A percentile compares a stretch with the other conserved stretches of the same genome.
Conservation (phyloP, 92 coral and sea anemone genomes). For the Porites divaricata region DNA sequence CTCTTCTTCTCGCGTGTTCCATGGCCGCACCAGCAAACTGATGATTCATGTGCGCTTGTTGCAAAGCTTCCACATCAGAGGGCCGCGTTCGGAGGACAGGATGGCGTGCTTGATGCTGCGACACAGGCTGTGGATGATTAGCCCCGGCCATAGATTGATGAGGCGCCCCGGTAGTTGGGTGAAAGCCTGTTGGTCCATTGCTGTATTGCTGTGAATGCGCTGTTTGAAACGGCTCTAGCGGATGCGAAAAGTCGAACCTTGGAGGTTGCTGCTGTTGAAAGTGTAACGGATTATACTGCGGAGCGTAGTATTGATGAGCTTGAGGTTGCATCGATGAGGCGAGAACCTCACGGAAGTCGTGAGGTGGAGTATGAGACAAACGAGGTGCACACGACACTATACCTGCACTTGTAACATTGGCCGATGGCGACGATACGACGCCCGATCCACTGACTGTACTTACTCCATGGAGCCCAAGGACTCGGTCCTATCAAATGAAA, state of each 20-base stretch:
- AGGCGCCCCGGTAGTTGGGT: conserved; percentile 64
- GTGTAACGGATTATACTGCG: conserved; percentile 94
- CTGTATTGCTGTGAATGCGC: conserved; percentile 87
- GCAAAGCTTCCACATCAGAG: conserved; percentile 84
- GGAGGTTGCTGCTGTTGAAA: conserved; percentile 92
- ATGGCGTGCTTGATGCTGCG: conserved; percentile 88
- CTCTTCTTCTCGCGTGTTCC: conserved; percentile 89
- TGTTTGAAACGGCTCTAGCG: conserved; percentile 79
- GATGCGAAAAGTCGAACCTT: conserved; percentile 95
- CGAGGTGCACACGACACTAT: conserved; percentile 85
- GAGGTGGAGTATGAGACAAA: conserved; percentile 89
- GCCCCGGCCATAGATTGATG: conserved; percentile 65
- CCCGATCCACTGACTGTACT: conserved; percentile 78
- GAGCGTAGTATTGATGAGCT: conserved; percentile 90
- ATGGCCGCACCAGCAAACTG: conserved; percentile 86
- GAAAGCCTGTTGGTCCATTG: conserved; percentile 85
- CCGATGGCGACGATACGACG: conserved; percentile 75
- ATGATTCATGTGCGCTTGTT: conserved; percentile 81
- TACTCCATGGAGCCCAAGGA: conserved; percentile 91
- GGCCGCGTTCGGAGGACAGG: conserved; percentile 68
- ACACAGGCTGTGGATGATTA: conserved; percentile 72
- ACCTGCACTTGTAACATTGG: conserved; percentile 71
- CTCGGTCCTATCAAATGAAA: conserved; percentile 91
- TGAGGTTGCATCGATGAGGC: conserved; percentile 95
- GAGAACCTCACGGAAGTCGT: conserved; percentile 95